These are phyloP conservation scores for Spea bombifrons DNA, from an alignment of 2,113 vertebrate species.

Conservation along the genomic window DNA sequence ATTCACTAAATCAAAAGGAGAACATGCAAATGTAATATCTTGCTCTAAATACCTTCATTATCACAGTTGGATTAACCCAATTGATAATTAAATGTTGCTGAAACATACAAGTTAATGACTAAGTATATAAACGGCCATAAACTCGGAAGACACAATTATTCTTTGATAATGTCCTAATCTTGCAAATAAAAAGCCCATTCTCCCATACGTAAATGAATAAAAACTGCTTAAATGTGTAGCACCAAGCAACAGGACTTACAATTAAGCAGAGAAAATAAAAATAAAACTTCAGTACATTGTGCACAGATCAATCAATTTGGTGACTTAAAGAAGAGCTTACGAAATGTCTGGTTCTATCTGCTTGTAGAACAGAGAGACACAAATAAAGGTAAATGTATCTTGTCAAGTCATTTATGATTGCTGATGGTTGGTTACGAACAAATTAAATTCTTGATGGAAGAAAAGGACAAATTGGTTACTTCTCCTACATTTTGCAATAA, in stretches of 20 bases:
- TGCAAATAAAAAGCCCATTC: constrained; percentile 26
- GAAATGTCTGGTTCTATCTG: too few relatives aligned
- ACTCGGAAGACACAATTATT: constrained; percentile 16
- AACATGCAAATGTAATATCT: not conserved
- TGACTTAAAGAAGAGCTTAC: too few relatives aligned
- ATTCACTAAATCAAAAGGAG: too few relatives aligned
- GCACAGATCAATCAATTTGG: not conserved
- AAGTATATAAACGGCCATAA: constrained; percentile 19
- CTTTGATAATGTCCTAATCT: constrained; percentile 23
- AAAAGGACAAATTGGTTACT: too few relatives aligned
- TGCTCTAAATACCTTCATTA: constrained; percentile 19
- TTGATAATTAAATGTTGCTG: constrained; percentile 7
- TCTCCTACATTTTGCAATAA: too few relatives aligned
- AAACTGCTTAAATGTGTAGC: constrained; percentile 2
- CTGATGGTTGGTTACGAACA: too few relatives aligned
- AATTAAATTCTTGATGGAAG: too few relatives aligned
- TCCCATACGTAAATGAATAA: constrained; percentile 8
- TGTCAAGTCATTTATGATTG: too few relatives aligned
- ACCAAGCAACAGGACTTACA: not conserved
- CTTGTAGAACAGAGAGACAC: too few relatives aligned
- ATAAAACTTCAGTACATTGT: not conserved
- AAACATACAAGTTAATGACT: constrained; percentile 5
- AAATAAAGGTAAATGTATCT: too few relatives aligned
- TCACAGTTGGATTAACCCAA: constrained; percentile 27
- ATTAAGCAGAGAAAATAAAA: constrained; percentile 3